These are phyloP conservation scores for Eclectus roratus DNA, from an alignment of 2,113 vertebrate species.

Conservation along the genomic window DNA sequence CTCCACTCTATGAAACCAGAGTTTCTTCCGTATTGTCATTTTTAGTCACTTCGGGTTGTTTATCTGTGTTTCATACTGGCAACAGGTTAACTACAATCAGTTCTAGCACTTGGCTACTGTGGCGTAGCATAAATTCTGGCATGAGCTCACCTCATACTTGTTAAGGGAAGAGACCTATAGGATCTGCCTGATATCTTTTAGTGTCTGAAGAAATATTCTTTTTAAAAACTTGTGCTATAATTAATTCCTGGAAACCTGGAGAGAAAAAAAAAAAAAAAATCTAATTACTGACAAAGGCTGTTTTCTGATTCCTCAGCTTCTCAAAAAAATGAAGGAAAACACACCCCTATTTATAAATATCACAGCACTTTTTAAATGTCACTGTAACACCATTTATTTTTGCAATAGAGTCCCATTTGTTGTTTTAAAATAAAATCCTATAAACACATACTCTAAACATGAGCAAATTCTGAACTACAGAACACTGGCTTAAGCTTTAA, in stretches of 20 bases:
- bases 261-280: neutral
- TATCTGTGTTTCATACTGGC: neutral
- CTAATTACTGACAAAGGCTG: neutral
- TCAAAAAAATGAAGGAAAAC: neutral
- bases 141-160: neutral
- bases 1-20: neutral
- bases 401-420: conserved; percentile 16
- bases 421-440: neutral
- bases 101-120: neutral
- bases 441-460: conserved; percentile 16
- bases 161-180: neutral
- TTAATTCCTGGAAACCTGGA: neutral
- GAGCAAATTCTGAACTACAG: neutral
- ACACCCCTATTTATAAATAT: neutral
- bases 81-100: neutral
- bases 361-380: neutral
- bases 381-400: conserved; percentile 6
- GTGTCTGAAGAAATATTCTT: neutral
- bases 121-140: neutral
- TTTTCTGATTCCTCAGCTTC: neutral
- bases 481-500: neutral
- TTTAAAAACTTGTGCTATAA: neutral
- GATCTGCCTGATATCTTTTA: neutral
- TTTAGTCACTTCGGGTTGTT: neutral
- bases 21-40: neutral